These are phyloP conservation scores for Drosophila micromelanica DNA, from an alignment of 1,140 invertebrate genomes.

Conservation along the genomic window DNA sequence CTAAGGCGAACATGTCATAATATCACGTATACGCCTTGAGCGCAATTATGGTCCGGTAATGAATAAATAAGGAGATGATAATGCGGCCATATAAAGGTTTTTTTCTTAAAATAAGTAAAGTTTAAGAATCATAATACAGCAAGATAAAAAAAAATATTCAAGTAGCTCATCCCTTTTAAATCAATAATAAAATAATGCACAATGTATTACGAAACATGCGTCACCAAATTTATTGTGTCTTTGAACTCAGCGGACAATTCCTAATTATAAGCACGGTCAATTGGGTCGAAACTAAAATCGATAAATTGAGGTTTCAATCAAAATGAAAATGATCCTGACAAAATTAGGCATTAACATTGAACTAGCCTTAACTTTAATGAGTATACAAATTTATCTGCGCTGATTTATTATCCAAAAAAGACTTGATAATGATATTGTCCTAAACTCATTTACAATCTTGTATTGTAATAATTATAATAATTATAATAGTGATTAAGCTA, in stretches of 20 bases:
- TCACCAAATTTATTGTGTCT: constrained; percentile 38
- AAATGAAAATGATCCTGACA: background rate
- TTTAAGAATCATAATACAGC: background rate
- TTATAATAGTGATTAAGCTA: background rate
- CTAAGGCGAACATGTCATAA: constrained; percentile 53
- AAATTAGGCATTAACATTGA: constrained; percentile 15
- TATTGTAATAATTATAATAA: background rate
- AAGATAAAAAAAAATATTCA: too few relatives aligned
- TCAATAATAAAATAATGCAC: background rate
- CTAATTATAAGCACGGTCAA: constrained; percentile 43
- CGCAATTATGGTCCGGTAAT: constrained; percentile 7
- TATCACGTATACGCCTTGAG: constrained; percentile 69
- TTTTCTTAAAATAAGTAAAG: too few relatives aligned
- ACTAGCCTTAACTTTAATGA: background rate
- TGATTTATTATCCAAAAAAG: too few relatives aligned
- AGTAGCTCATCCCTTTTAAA: too few relatives aligned
- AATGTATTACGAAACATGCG: background rate
- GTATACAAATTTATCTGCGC: too few relatives aligned
- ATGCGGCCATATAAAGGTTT: too few relatives aligned
- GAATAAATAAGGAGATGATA: background rate
- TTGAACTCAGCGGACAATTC: constrained; percentile 66
- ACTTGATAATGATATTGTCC: too few relatives aligned
- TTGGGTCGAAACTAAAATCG: background rate
- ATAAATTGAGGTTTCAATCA: background rate
- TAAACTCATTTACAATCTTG: too few relatives aligned